Conservation (phyloP, 2,888 invertebrate species). For the Baccha elongata region DNA sequence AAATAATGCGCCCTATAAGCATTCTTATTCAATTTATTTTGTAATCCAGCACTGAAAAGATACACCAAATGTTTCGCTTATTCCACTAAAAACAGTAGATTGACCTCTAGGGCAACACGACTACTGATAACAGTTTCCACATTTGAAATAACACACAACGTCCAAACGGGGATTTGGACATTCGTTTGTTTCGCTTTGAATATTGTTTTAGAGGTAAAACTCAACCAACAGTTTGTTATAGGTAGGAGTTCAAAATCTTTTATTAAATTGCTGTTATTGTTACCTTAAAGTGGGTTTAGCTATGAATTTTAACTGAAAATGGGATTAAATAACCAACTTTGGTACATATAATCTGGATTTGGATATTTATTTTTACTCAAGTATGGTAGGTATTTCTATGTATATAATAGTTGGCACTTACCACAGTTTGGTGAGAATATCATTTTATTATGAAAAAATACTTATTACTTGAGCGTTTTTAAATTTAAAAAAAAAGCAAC, state of each 20-base stretch:
- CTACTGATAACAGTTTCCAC: slow-evolving; percentile 54
- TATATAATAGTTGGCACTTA: too few relatives aligned
- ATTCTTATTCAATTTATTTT: too few relatives aligned
- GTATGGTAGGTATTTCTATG: too few relatives aligned
- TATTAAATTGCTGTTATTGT: slow-evolving; percentile 12
- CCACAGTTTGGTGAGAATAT: too few relatives aligned
- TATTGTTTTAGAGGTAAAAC: slow-evolving; percentile 4
- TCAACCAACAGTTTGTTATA: neutral
- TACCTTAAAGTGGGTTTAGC: slow-evolving; percentile 7
- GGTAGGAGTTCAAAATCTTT: slow-evolving; percentile 13
- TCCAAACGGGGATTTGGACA: slow-evolving; percentile 58
- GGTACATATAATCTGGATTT: neutral
- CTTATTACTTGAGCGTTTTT: too few relatives aligned
- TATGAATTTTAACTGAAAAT: slow-evolving; percentile 1
- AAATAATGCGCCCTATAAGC: too few relatives aligned
- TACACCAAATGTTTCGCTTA: slow-evolving; percentile 14
- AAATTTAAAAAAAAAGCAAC: too few relatives aligned
- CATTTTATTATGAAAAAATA: too few relatives aligned
- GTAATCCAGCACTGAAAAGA: too few relatives aligned
- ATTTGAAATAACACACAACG: slow-evolving; percentile 27
- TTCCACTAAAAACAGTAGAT: slow-evolving; percentile 16
- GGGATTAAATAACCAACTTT: slow-evolving; percentile 5
- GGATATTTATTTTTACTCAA: neutral
- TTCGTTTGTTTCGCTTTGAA: slow-evolving; percentile 31
- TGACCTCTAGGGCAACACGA: slow-evolving; percentile 13